These are phyloP conservation scores for Norana najaformis DNA, from an alignment of 2,888 invertebrate genomes.

Conservation along the genomic window DNA sequence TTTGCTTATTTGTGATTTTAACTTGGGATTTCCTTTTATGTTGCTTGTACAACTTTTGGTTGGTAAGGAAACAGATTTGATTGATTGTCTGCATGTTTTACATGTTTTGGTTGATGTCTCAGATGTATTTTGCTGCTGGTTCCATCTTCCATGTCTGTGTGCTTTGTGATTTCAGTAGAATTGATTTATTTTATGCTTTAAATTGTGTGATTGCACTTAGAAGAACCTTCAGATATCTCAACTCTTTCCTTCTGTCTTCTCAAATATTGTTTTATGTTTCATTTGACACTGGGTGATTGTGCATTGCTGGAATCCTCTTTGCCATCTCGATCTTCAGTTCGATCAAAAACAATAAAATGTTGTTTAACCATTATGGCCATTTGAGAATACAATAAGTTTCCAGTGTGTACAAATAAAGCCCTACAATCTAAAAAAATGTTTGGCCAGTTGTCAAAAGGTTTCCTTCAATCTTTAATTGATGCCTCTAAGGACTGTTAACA, in stretches of 20 bases:
- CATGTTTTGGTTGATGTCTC: too few relatives aligned
- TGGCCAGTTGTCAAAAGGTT: background rate
- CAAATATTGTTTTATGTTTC: background rate
- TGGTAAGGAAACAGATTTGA: background rate
- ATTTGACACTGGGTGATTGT: background rate
- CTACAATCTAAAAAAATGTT: background rate
- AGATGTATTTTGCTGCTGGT: constrained; percentile 13
- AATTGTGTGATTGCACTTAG: background rate
- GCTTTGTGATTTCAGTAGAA: background rate
- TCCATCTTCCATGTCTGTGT: background rate
- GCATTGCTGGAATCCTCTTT: background rate
- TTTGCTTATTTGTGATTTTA: background rate
- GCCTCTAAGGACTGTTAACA: background rate
- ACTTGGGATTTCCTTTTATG: background rate
- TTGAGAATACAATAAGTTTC: background rate
- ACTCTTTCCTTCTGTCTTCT: background rate
- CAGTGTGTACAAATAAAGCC: background rate
- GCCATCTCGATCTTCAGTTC: background rate
- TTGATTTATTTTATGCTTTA: too few relatives aligned
- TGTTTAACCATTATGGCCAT: background rate
- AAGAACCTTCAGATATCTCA: background rate
- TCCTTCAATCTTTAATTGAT: background rate
- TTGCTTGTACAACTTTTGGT: background rate
- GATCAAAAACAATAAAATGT: background rate
- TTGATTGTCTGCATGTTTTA: background rate